Evolutionary conservation across 2,888 invertebrate species (phyloP).

Genomic region (Uloborus plumipes): DNA sequence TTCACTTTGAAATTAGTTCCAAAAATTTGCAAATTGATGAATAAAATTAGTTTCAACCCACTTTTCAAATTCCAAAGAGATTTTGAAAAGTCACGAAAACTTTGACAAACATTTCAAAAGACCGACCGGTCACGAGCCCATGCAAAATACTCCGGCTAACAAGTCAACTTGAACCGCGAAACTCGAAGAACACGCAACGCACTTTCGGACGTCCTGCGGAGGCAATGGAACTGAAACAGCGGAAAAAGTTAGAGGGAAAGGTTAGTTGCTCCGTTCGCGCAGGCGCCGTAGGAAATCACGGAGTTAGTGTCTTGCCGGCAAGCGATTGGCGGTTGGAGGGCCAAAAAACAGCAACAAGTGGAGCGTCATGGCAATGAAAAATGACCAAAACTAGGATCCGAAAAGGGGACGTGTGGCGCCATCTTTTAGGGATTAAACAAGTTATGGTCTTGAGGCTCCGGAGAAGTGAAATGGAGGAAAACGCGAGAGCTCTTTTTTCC

Average conservation of each 20-base stretch:
- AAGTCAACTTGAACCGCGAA: no score
- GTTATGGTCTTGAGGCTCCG: neutral
- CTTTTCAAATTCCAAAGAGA: no score
- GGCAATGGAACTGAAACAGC: neutral
- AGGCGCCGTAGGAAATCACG: slow-evolving; percentile 34
- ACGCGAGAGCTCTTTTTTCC: no score
- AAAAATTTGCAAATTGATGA: no score
- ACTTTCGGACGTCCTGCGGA: neutral
- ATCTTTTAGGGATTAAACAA: slow-evolving; percentile 25
- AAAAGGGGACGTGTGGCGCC: slow-evolving; percentile 30
- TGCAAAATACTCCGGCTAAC: no score
- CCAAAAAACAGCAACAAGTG: slow-evolving; percentile 44
- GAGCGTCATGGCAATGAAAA: neutral
- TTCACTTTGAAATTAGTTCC: no score
- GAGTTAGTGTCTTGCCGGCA: slow-evolving; percentile 19
- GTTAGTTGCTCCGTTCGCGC: slow-evolving; percentile 26
- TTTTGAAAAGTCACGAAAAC: no score
- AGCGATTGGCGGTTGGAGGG: slow-evolving; percentile 24
- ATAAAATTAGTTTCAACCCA: no score
- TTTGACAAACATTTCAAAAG: no score
- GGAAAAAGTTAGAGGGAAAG: slow-evolving; percentile 14
- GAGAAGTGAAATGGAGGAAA: no score
- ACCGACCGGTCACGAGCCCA: no score
- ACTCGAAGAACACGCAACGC: neutral
- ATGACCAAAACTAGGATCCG: neutral